Evolutionary conservation across 2,113 vertebrate species (phyloP).

Genomic region (Chloroceryle aenea): DNA sequence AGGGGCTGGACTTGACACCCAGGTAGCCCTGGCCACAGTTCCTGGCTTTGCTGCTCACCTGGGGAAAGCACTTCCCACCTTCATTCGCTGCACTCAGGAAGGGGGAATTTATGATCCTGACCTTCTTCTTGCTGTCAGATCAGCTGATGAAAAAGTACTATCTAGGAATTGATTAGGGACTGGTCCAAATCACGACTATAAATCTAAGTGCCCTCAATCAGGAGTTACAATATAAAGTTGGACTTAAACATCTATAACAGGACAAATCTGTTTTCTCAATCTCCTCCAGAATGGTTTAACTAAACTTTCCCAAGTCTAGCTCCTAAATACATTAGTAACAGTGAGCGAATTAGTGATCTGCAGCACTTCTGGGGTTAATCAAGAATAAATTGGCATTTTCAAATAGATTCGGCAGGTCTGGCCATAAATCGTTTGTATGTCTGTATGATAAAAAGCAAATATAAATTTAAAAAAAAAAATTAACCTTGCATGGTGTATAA

Average conservation of each 20-base stretch:
- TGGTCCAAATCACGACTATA: conserved; percentile 15
- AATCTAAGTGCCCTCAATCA: conserved; percentile 19
- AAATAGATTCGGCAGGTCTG: conserved; percentile 66
- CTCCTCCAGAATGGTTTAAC: neutral
- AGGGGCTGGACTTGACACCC: rapidly evolving
- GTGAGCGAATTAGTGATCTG: neutral
- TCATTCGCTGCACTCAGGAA: neutral
- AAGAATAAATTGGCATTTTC: conserved; percentile 50
- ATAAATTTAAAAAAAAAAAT: conserved; percentile 74
- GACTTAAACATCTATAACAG: neutral
- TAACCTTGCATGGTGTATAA: conserved; percentile 79
- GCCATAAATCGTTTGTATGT: conserved; percentile 71
- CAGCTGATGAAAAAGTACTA: conserved; percentile 46
- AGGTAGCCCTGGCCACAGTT: neutral
- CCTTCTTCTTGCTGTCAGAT: conserved; percentile 55
- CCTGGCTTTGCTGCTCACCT: neutral
- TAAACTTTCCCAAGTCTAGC: neutral
- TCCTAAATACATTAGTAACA: neutral
- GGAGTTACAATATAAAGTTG: neutral
- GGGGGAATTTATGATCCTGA: conserved; percentile 37
- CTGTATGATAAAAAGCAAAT: conserved; percentile 77
- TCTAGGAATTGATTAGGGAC: conserved; percentile 46
- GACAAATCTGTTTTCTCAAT: neutral
- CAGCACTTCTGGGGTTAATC: conserved; percentile 70
- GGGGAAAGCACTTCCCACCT: neutral